Evolutionary conservation across 2,888 invertebrate species (phyloP).

Genomic region (Phoenoteleia sp.): DNA sequence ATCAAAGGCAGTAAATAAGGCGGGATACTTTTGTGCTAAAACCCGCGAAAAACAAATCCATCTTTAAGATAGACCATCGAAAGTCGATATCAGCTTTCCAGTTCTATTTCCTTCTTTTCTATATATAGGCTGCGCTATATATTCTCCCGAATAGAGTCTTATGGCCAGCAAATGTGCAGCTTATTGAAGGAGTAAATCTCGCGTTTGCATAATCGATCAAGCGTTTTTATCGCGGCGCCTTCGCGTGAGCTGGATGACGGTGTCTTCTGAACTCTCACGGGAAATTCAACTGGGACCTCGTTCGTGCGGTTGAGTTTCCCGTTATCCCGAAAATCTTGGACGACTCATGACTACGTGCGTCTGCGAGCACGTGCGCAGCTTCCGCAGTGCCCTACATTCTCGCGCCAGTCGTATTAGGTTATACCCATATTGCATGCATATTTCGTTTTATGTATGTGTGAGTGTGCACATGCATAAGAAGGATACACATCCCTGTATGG

Average conservation of each 20-base stretch:
- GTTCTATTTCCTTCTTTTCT: slow-evolving; percentile 41
- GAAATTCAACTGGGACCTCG: slow-evolving; percentile 70
- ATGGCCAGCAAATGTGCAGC: slow-evolving; percentile 66
- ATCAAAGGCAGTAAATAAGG: too few relatives aligned
- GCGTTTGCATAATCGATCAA: slow-evolving; percentile 74
- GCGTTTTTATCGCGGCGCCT: slow-evolving; percentile 61
- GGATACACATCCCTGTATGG: slow-evolving; percentile 16
- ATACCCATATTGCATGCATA: slow-evolving; percentile 62
- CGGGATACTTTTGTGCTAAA: slow-evolving; percentile 20
- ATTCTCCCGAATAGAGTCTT: slow-evolving; percentile 58
- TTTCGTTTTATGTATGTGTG: slow-evolving; percentile 22
- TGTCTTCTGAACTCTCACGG: slow-evolving; percentile 70
- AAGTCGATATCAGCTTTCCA: slow-evolving; percentile 53
- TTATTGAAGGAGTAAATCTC: slow-evolving; percentile 71
- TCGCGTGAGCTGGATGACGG: slow-evolving; percentile 51
- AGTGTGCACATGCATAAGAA: not conserved
- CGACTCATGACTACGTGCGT: slow-evolving; percentile 62
- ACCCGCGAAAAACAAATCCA: slow-evolving; percentile 53
- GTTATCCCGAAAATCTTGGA: slow-evolving; percentile 74
- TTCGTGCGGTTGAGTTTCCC: slow-evolving; percentile 73
- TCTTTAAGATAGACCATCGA: slow-evolving; percentile 57
- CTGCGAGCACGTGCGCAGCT: slow-evolving; percentile 59
- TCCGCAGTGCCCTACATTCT: slow-evolving; percentile 50
- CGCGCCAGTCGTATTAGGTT: slow-evolving; percentile 17
- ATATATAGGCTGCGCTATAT: slow-evolving; percentile 26